Percentiles rank a stretch among this genome's conserved stretches.
Conservation (phyloP, 1,140 invertebrate species). For the Calycopis cecrops region DNA sequence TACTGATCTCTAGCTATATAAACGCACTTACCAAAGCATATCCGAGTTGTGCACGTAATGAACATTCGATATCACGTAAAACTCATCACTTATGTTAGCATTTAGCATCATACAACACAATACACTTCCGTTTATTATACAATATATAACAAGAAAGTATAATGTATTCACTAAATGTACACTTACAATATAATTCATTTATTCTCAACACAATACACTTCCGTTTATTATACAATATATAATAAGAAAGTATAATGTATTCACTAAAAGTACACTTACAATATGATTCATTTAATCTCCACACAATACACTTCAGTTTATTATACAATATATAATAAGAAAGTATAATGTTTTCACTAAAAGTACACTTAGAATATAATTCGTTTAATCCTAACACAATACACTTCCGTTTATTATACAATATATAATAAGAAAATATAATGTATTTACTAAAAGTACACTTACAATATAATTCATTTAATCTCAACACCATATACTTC, state of each 20-base stretch:
- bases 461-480: neutral
- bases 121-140: slow-evolving; percentile 6
- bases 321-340: slow-evolving; percentile 5
- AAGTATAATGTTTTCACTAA: neutral
- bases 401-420: slow-evolving; percentile 6
- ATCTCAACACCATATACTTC: neutral
- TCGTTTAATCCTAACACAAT: neutral
- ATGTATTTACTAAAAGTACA: neutral
- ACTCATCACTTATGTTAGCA: slow-evolving; percentile 5
- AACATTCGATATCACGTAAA: slow-evolving; percentile 1
- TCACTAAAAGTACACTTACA: neutral
- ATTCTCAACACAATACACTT: slow-evolving; percentile 2
- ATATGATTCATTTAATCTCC: neutral
- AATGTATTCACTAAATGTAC: neutral
- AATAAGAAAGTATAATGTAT: neutral
- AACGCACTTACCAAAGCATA: slow-evolving; percentile 1
- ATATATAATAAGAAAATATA: slow-evolving; percentile 1
- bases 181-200: neutral
- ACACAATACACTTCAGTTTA: slow-evolving; percentile 2
- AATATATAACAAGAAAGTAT: neutral
- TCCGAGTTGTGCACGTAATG: neutral
- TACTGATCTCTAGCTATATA: no score
- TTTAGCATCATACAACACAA: neutral
- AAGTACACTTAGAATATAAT: neutral
- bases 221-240: slow-evolving; percentile 3